phyloP scores from a whole-genome alignment of 1,140 invertebrate genomes.

The Archegozetes longisetosus region DNA sequence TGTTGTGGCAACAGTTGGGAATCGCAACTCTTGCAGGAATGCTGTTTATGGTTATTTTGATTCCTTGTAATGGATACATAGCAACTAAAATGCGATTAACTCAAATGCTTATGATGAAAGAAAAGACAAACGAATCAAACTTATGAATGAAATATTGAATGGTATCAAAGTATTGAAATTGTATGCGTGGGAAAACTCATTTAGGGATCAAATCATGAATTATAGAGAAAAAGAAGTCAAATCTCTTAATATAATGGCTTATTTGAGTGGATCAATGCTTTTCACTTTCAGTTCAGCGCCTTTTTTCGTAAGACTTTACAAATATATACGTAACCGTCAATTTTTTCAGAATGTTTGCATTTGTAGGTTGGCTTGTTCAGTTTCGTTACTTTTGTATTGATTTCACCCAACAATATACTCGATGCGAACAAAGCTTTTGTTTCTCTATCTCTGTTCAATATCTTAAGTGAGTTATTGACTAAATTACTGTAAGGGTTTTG shows the following conservation, averaged over 20 bases:
- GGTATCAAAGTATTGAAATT: conserved; percentile 31
- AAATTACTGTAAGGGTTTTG: conserved; percentile 35
- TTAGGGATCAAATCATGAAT: not conserved
- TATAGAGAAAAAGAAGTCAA: conserved; percentile 11
- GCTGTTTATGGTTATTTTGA: conserved; percentile 41
- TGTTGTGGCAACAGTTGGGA: conserved; percentile 29
- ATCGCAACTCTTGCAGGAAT: conserved; percentile 27
- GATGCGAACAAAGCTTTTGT: conserved; percentile 45
- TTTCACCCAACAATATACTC: conserved; percentile 30
- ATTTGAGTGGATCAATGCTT: conserved; percentile 26
- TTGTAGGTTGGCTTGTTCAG: conserved; percentile 14
- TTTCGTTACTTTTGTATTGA: conserved; percentile 29
- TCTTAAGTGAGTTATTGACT: conserved; percentile 44
- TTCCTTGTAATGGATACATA: conserved; percentile 74
- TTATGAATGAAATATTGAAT: conserved; percentile 31
- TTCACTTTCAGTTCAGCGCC: conserved; percentile 22
- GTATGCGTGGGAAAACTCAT: conserved; percentile 20
- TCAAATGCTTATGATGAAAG: conserved; percentile 25
- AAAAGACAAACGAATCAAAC: conserved; percentile 32
- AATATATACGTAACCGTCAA: conserved; percentile 28
- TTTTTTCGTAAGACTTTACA: conserved; percentile 13
- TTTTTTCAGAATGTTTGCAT: not conserved
- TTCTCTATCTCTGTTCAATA: conserved; percentile 40
- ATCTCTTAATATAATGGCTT: conserved; percentile 18
- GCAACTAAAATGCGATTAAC: conserved; percentile 54